Conservation (phyloP, 2,797 vertebrate species). For the Catostomus latipinnis region DNA sequence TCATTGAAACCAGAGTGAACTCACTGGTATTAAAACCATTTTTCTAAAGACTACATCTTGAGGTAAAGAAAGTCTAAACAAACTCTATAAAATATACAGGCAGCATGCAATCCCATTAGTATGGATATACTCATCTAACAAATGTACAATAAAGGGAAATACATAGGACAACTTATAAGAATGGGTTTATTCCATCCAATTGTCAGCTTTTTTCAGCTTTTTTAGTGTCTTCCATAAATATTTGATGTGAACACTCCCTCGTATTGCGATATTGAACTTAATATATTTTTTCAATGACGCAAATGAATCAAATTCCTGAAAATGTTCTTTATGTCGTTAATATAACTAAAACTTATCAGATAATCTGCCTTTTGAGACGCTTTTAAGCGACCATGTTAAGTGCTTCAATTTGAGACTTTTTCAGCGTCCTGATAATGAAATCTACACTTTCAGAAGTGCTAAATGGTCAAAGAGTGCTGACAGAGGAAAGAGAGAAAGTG, state of each 20-base stretch:
- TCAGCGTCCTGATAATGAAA: slow-evolving; percentile 62
- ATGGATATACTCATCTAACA: slow-evolving; percentile 72
- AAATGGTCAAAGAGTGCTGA: slow-evolving; percentile 61
- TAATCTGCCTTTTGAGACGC: slow-evolving; percentile 40
- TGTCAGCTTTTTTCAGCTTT: neutral
- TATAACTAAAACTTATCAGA: neutral
- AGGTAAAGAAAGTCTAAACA: slow-evolving; percentile 70
- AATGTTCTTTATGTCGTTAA: slow-evolving; percentile 6
- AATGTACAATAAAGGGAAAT: slow-evolving; percentile 75
- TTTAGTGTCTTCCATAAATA: slow-evolving; percentile 44
- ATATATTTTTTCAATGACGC: slow-evolving; percentile 52
- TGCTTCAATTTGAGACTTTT: slow-evolving; percentile 71
- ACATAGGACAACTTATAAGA: slow-evolving; percentile 67
- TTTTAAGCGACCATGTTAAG: slow-evolving; percentile 75
- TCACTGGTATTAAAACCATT: slow-evolving; percentile 44
- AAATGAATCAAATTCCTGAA: slow-evolving; percentile 37
- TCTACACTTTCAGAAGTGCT: slow-evolving; percentile 73
- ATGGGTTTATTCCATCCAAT: slow-evolving; percentile 62
- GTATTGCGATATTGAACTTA: slow-evolving; percentile 55
- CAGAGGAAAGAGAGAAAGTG: slow-evolving; percentile 63
- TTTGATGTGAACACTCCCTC: slow-evolving; percentile 53
- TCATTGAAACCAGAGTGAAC: slow-evolving; percentile 38
- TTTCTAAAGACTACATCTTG: slow-evolving; percentile 58
- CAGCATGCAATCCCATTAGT: slow-evolving; percentile 77
- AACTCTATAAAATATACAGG: slow-evolving; percentile 76